phyloP scores from a whole-genome alignment of 2,888 invertebrate genomes.

The Hypselothyrea guttata region DNA sequence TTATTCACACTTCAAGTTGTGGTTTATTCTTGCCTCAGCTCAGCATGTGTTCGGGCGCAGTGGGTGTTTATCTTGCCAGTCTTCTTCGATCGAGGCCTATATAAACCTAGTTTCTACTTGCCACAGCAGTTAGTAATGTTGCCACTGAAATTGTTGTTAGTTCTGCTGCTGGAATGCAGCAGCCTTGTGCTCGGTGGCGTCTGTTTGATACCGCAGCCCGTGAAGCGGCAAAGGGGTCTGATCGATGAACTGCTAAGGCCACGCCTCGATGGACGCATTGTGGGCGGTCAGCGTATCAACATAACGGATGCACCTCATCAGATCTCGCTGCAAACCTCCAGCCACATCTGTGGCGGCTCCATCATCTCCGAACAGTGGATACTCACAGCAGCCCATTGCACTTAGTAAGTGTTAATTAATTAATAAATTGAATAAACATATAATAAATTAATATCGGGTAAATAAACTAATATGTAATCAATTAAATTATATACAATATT shows the following conservation, averaged over 20 bases:
- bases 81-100: conserved; percentile 31
- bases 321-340: conserved; percentile 78
- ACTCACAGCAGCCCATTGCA: conserved; percentile 82
- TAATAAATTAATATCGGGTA: too few relatives aligned
- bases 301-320: conserved; percentile 82
- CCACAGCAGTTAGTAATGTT: conserved; percentile 36
- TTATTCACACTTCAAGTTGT: too few relatives aligned
- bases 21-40: conserved; percentile 7
- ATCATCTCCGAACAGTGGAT: conserved; percentile 80
- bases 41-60: conserved; percentile 42
- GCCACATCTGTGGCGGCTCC: conserved; percentile 81
- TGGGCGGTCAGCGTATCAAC: conserved; percentile 80
- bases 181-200: conserved; percentile 55
- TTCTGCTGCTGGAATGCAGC: conserved; percentile 42
- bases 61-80: conserved; percentile 44
- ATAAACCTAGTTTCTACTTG: conserved; percentile 35
- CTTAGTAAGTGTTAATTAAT: conserved; percentile 79
- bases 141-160: conserved; percentile 24
- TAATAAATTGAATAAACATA: too few relatives aligned
- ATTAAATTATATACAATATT: too few relatives aligned
- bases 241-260: conserved; percentile 56
- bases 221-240: conserved; percentile 47
- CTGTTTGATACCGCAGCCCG: conserved; percentile 68
- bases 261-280: conserved; percentile 81
- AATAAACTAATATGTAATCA: too few relatives aligned